Base-by-base conservation (phyloP, 2,113 vertebrate species). In the Promerops cafer region DNA sequence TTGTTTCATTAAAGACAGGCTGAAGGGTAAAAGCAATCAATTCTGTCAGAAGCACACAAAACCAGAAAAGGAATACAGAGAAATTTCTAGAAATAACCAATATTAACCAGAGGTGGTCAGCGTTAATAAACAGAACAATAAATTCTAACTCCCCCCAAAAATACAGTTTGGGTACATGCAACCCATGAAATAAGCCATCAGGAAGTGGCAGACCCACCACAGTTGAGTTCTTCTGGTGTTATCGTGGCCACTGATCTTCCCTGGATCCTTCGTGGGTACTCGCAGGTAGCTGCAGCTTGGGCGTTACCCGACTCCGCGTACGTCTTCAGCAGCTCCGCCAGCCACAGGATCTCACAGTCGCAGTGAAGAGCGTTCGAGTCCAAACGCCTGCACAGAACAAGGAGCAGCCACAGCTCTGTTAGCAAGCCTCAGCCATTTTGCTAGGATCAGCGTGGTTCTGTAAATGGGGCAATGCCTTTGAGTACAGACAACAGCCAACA, bases 331-430 rank as follows among this genome's bases (percentile, higher is more conserved):
- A 99, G 97, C 89, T 99, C 99, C 0, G 99, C 99, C 97, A 99
- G 94, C 99, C 99, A 99, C 56, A 99, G 98, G 91, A 99, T 98
- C 76, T 99, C 99, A 71, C 99, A 99, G 98, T 99, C 99, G 42
- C 99, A 99, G 97, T 98, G 99, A 30, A 99, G 98, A 3, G 98
- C 96, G 2, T 99, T 99, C 4, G 99, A 99, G 95, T 99, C 99
- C 97, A 99, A 97, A 13, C 99, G 98, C 95, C 99, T 99, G 96
- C 24, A 87, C 17, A 84, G 45, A 89, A 80, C 35, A 94, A 77
- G 61, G 31, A 35, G 50, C 20, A 28, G 61, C 17, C 15, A 15
- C 30, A 44, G 28, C 13, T 18, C 30, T 52, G 11, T 89, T 31
- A 93, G 81, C 12, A 40, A 87, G 6, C 37, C 61, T 11, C 4